Conservation (phyloP, 2,797 vertebrate species). For the Triplophysa bombifrons region DNA sequence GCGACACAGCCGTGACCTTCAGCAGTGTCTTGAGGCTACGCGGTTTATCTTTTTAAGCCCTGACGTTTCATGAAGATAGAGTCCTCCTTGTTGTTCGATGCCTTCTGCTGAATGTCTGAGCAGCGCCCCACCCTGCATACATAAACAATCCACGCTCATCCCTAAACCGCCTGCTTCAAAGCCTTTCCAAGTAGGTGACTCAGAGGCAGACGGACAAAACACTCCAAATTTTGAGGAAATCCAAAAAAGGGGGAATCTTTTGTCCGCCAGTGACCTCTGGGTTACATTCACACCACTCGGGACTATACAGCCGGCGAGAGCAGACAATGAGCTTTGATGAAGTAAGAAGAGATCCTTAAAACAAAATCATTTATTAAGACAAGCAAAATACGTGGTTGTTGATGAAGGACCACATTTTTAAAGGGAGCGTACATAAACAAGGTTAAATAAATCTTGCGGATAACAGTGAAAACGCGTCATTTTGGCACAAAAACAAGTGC, state of each 20-base stretch:
- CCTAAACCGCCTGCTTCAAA: constrained; percentile 65
- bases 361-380: neutral
- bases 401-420: constrained; percentile 11
- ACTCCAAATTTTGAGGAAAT: constrained; percentile 71
- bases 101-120: constrained; percentile 59
- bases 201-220: constrained; percentile 67
- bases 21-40: constrained; percentile 17
- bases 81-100: constrained; percentile 51
- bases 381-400: constrained; percentile 14
- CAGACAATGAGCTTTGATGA: constrained; percentile 35
- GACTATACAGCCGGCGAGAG: constrained; percentile 57
- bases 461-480: constrained; percentile 34
- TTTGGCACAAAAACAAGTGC: constrained; percentile 34
- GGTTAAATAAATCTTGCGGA: constrained; percentile 16
- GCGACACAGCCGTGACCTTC: constrained; percentile 4
- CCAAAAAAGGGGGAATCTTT: constrained; percentile 67
- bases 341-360: constrained; percentile 27
- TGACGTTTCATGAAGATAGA: constrained; percentile 39
- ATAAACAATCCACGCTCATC: constrained; percentile 72
- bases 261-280: constrained; percentile 70
- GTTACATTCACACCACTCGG: constrained; percentile 65
- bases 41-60: constrained; percentile 41
- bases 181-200: constrained; percentile 65
- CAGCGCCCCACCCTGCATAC: constrained; percentile 71
- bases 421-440: constrained; percentile 14